phyloP scores from a whole-genome alignment of 1,140 invertebrate species.

The Nymphalis io region DNA sequence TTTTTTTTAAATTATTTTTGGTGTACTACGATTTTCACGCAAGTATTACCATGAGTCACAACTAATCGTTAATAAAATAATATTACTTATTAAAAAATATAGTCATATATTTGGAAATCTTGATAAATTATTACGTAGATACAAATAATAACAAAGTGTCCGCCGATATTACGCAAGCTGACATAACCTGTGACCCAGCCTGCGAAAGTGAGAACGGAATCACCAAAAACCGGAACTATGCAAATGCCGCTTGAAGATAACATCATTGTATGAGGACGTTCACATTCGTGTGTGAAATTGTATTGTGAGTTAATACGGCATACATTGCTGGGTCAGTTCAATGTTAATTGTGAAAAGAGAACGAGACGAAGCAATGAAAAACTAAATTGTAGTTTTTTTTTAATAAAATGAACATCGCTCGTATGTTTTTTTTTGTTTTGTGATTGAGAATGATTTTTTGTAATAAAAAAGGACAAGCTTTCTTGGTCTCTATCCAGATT shows the following conservation, averaged over 20 bases:
- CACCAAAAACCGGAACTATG: conserved; percentile 18
- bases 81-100: not conserved
- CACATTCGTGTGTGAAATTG: conserved; percentile 11
- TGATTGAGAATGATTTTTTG: no score
- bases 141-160: not conserved
- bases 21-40: no score
- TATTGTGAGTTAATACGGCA: not conserved
- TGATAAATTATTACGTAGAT: conserved; percentile 1
- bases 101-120: not conserved
- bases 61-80: not conserved
- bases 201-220: conserved; percentile 28
- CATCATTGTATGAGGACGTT: conserved; percentile 1
- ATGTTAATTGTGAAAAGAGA: not conserved
- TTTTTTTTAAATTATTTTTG: no score
- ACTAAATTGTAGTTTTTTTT: not conserved
- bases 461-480: no score
- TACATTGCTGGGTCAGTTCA: not conserved
- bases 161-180: not conserved
- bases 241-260: conserved; percentile 13
- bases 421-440: not conserved
- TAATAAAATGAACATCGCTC: not conserved
- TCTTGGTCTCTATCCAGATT: no score
- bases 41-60: no score
- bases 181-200: conserved; percentile 27
- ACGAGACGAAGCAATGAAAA: not conserved